Evolutionary conservation across 2,888 invertebrate species (phyloP), one percentile per base, ranked within the genome.

Genomic region (Cryptophagus acutangulus): DNA sequence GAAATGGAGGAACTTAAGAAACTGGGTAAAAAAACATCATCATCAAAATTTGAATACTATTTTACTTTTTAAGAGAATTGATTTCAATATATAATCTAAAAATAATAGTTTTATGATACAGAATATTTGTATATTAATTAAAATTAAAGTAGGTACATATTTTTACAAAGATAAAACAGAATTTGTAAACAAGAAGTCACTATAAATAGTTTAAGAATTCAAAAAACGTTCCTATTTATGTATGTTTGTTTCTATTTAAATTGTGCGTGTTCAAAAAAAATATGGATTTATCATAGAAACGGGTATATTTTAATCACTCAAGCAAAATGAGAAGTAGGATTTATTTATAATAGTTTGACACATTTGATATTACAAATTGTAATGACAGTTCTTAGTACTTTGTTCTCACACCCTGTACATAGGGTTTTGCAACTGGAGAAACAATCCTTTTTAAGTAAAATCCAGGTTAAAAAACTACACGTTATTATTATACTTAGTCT

Each of bases 321-420:
- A 45, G 36, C 43, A 41, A n/a, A 45, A 45, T 45, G 38, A 45
- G 45, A 45, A 42, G 37, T 45, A 45, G 40, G 47, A 53, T 55
- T 55, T 57, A 56, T 60, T 31, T 31, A 58, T 62, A 58, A 60
- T 65, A 65, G 59, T 66, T 68, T 67, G 67, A 67, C 67, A 68
- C 67, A 66, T 66, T 63, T 64, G 65, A 67, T 66, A 67, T 68
- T 66, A 68, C 63, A 69, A 67, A 69, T 64, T 63, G 61, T 59
- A 67, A 67, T 65, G 61, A 62, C 57, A 66, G 62, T 64, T 61
- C 54, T 54, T 61, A 55, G 57, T 55, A 53, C 51, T 51, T 53
- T 58, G 49, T 52, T 58, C 53, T 58, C 58, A 61, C 67, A 67
- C 67, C 67, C 66, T 67, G 65, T 67, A 66, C 66, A 66, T 65